Percentiles rank a stretch among this genome's conserved stretches.
Evolutionary conservation across 2,797 vertebrate genomes (phyloP).

Genomic region (Poecilia picta): DNA sequence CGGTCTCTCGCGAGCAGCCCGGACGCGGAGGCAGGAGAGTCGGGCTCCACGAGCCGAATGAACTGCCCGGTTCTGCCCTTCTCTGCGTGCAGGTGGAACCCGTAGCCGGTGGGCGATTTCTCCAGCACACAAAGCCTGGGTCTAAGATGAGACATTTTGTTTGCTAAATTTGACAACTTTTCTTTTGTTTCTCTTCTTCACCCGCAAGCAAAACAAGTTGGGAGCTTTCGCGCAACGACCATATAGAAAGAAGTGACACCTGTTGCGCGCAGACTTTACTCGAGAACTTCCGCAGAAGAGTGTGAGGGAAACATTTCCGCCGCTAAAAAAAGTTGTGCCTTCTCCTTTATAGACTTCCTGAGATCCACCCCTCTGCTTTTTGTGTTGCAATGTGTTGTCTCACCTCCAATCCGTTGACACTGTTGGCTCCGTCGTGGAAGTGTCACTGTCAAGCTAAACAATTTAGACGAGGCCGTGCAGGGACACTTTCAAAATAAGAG

Average conservation of each 20-base stretch:
- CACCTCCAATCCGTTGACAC: conserved; percentile 5
- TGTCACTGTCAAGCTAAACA: neutral
- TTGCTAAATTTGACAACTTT: conserved; percentile 4
- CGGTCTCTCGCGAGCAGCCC: conserved; percentile 90
- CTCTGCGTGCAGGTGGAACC: conserved; percentile 96
- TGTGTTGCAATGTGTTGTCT: conserved; percentile 23
- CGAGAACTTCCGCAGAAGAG: conserved; percentile 50
- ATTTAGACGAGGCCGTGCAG: neutral
- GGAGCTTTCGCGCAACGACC: neutral
- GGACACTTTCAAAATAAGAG: conserved; percentile 41
- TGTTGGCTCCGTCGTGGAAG: neutral
- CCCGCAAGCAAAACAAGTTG: neutral
- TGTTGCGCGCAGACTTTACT: conserved; percentile 21
- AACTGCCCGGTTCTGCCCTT: conserved; percentile 92
- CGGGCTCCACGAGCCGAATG: conserved; percentile 90
- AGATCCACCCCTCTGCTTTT: conserved; percentile 34
- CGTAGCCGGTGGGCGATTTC: conserved; percentile 87
- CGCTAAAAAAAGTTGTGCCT: conserved; percentile 7
- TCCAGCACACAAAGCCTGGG: conserved; percentile 87
- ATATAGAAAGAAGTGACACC: conserved; percentile 29
- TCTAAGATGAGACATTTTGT: conserved; percentile 71
- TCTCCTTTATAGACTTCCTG: conserved; percentile 8
- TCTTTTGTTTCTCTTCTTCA: neutral
- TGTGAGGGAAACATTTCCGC: conserved; percentile 22
- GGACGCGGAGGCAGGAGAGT: conserved; percentile 85